Percentiles rank a stretch among this genome's conserved stretches.
phyloP scores from a whole-genome alignment of 2,888 invertebrate genomes.

The Scaptodrosophila latifasciaeformis region DNA sequence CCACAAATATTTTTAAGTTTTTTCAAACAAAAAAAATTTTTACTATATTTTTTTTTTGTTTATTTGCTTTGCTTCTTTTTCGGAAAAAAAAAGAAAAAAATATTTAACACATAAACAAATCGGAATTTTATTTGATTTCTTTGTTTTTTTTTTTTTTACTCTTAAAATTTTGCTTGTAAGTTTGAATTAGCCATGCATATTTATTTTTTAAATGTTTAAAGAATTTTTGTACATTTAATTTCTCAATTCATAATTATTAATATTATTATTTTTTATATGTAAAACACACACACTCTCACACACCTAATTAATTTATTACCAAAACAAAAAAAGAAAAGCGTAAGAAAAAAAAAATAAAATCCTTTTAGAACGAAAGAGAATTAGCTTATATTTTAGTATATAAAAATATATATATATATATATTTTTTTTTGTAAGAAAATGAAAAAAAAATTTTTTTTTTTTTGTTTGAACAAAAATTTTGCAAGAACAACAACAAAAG shows the following conservation, averaged over 20 bases:
- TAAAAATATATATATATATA: constrained; percentile 7
- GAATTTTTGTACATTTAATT: constrained; percentile 10
- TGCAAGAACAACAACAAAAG: constrained; percentile 60
- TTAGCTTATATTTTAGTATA: neutral
- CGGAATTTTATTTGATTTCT: constrained; percentile 39
- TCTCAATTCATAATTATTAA: too few relatives aligned
- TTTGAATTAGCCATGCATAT: constrained; percentile 39
- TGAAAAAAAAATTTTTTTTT: constrained; percentile 33
- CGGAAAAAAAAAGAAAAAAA: too few relatives aligned
- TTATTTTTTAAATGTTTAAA: constrained; percentile 47
- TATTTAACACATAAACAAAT: constrained; percentile 9
- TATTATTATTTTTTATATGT: constrained; percentile 27
- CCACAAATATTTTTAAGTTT: constrained; percentile 35
- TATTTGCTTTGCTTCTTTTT: too few relatives aligned
- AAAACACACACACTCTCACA: neutral
- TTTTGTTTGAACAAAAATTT: constrained; percentile 62
- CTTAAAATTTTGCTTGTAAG: too few relatives aligned
- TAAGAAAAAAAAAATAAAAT: constrained; percentile 4
- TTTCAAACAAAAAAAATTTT: constrained; percentile 18
- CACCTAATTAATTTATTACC: constrained; percentile 2
- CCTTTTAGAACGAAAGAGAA: neutral
- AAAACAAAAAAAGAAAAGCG: constrained; percentile 11
- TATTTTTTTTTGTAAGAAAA: constrained; percentile 42
- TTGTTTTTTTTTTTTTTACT: constrained; percentile 31
- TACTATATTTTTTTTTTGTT: neutral